phyloP scores from a whole-genome alignment of 2,113 vertebrate species.

The Dromaius novaehollandiae region DNA sequence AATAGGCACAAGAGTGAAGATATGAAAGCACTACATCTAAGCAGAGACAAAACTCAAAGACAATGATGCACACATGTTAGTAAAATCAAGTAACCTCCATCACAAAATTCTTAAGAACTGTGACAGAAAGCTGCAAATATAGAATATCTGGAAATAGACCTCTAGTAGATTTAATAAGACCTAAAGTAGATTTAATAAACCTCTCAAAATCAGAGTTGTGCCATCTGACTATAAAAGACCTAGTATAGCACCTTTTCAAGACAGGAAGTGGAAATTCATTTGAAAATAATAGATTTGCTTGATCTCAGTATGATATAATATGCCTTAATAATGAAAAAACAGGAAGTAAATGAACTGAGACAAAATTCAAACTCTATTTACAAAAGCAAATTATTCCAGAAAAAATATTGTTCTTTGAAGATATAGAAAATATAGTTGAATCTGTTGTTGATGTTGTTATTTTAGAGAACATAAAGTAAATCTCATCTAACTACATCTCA shows the following conservation, averaged over 20 bases:
- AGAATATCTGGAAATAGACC: not conserved
- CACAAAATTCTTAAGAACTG: not conserved
- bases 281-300: not conserved
- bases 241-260: not conserved
- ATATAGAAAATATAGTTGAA: not conserved
- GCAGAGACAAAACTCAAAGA: not conserved
- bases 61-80: not conserved
- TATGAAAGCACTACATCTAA: not conserved
- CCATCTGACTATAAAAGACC: not conserved
- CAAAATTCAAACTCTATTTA: not conserved
- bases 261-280: rapidly evolving
- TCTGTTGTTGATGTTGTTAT: not conserved
- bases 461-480: not conserved
- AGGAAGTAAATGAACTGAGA: not conserved
- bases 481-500: not conserved
- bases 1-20: not conserved
- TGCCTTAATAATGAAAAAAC: not conserved
- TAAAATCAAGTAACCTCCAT: not conserved
- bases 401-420: not conserved
- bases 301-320: not conserved
- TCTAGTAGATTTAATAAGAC: not conserved
- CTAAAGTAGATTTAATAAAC: not conserved
- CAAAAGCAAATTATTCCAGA: not conserved
- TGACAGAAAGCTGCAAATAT: not conserved
- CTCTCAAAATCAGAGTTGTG: not conserved